phyloP scores from a whole-genome alignment of 2,113 vertebrate genomes.

The Hyperoodon ampullatus region DNA sequence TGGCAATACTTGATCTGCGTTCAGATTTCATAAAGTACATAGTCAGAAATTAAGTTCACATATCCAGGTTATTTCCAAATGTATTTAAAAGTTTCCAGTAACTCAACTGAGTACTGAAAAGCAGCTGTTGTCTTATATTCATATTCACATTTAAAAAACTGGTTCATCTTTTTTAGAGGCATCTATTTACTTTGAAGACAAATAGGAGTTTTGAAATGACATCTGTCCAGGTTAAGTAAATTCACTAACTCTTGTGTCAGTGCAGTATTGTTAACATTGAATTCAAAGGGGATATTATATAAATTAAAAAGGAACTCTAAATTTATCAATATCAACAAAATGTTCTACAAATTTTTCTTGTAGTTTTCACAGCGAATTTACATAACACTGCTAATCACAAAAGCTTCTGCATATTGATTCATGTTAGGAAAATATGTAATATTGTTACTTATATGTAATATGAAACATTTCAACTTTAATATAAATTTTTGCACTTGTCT shows the following conservation, averaged over 20 bases:
- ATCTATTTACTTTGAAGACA: background rate
- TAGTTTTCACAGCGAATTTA: background rate
- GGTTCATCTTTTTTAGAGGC: background rate
- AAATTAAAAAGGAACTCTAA: constrained; percentile 23
- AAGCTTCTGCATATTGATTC: background rate
- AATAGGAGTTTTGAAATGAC: background rate
- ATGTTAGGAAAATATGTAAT: constrained; percentile 3
- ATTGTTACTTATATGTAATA: background rate
- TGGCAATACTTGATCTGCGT: background rate
- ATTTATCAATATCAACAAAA: background rate
- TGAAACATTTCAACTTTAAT: constrained; percentile 1
- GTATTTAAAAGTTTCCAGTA: background rate
- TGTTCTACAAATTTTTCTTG: background rate
- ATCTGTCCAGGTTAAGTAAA: constrained; percentile 2
- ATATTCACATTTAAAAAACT: background rate
- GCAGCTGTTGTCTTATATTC: background rate
- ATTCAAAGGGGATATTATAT: background rate
- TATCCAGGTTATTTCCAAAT: background rate
- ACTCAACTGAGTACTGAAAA: background rate
- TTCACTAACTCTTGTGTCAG: background rate
- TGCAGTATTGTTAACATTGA: background rate
- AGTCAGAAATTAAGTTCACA: background rate
- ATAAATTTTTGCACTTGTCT: background rate
- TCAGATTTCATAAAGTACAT: background rate
- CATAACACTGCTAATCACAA: background rate